Base-by-base conservation (phyloP, 2,888 invertebrate genomes). In the Lasioglossum lativentre region DNA sequence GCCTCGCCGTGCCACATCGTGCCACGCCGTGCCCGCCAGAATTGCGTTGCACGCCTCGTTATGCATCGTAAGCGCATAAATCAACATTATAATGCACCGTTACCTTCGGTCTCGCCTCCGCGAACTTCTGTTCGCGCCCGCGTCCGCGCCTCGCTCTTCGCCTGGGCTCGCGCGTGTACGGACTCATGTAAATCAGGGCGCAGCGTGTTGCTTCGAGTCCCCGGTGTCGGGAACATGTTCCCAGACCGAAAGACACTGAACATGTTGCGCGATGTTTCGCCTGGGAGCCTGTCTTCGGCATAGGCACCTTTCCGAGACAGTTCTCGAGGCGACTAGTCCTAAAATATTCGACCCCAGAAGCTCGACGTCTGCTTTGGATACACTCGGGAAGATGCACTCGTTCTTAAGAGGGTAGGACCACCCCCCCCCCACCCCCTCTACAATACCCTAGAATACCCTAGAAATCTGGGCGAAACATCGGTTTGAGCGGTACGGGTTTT, bases 51-150 rank as follows among this genome's bases (percentile, higher is more conserved):
- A 83, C 82, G 82, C 80, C 88, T 88, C 80, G 88, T 88, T 88
- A 87, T 79, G 82, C 88, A 88, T 85, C 63, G 80, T 87, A 85
- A 83, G 78, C 82, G 73, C 68, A 85, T 85, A 88, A 88, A 88
- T 88, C 88, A 88, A 88, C 82, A 76, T 88, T 85, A 88, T 85
- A 78, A 83, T 82, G 80, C 88, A 74, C 76, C 88, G 85, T 80
- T 85, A 83, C 85, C 85, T 87, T 80, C 66, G 38, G 47, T 47
- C 68, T 71, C 75, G 79, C 27, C 75, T 75, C 68, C 52, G 72
- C 66, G 75, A 83, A 87, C 77, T 87, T 87, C 84, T 87, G 87
- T 82, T 83, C 59, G 42, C 76, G 23, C 40, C 56, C 56, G 52
- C 52, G 40, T 42, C 59, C 47, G 19, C 59, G 59, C 52, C 23